Evolutionary conservation across 2,797 vertebrate species (phyloP).

Genomic region (Smutsia gigantea): DNA sequence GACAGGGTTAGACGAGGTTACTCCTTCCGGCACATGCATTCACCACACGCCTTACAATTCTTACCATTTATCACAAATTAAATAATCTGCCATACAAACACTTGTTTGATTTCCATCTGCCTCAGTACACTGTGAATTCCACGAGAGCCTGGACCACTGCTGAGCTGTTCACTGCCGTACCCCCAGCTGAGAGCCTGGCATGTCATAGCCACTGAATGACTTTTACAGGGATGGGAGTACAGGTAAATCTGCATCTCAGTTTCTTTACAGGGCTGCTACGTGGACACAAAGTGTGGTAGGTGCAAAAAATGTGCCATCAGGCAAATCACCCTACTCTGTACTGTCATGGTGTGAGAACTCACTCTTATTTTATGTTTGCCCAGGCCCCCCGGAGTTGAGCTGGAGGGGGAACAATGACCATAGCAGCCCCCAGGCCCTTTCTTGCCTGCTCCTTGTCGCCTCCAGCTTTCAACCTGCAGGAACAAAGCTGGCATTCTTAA

Average conservation of each 20-base stretch:
- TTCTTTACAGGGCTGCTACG: background rate
- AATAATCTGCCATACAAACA: background rate
- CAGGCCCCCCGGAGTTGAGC: background rate
- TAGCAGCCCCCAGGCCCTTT: background rate
- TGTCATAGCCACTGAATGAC: constrained; percentile 53
- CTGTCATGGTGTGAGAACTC: background rate
- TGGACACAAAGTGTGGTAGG: background rate
- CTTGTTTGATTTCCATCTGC: background rate
- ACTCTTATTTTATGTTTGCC: background rate
- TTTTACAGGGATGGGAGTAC: background rate
- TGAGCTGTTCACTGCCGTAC: background rate
- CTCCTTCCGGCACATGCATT: background rate
- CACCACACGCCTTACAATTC: background rate
- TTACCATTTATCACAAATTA: background rate
- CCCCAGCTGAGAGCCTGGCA: background rate
- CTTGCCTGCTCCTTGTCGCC: background rate
- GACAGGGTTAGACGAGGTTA: background rate
- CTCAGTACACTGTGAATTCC: background rate
- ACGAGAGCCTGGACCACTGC: background rate
- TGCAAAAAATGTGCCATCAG: background rate
- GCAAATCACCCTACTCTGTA: background rate
- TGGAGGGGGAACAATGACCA: background rate
- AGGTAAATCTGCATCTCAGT: background rate
- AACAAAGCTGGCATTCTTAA: constrained; percentile 50
- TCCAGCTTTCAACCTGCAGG: constrained; percentile 32